phyloP scores from a whole-genome alignment of 2,888 invertebrate species.

The Synergus umbraculus region DNA sequence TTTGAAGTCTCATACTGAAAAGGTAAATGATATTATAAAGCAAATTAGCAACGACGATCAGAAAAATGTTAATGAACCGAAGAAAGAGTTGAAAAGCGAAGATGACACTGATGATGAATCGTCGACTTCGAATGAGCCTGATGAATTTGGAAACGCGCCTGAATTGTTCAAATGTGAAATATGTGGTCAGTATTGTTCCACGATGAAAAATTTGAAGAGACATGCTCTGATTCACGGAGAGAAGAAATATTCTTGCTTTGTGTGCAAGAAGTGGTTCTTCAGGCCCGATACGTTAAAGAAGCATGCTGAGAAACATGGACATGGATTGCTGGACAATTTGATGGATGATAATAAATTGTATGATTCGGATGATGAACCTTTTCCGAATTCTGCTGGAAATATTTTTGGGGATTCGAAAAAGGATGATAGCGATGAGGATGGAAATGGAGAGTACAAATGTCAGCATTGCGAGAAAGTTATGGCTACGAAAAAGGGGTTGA shows the following conservation, averaged over 20 bases:
- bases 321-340: conserved; percentile 73
- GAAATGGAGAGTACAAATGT: conserved; percentile 72
- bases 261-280: conserved; percentile 75
- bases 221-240: conserved; percentile 74
- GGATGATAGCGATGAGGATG: conserved; percentile 65
- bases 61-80: conserved; percentile 57
- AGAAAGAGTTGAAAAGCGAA: conserved; percentile 61
- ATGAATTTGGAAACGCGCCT: conserved; percentile 65
- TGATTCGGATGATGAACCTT: conserved; percentile 72
- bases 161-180: conserved; percentile 73
- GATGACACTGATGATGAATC: conserved; percentile 66
- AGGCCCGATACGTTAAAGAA: conserved; percentile 74
- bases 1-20: conserved; percentile 67
- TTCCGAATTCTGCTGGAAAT: conserved; percentile 52
- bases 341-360: conserved; percentile 73
- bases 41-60: conserved; percentile 57
- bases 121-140: conserved; percentile 42
- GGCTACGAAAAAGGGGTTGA: conserved; percentile 74
- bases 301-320: conserved; percentile 75
- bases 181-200: conserved; percentile 73
- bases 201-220: conserved; percentile 72
- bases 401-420: conserved; percentile 58
- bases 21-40: conserved; percentile 62
- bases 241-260: conserved; percentile 75
- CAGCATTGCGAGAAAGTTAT: conserved; percentile 75